Conservation (phyloP, 2,888 invertebrate species). For the Temnothorax rugatulus region DNA sequence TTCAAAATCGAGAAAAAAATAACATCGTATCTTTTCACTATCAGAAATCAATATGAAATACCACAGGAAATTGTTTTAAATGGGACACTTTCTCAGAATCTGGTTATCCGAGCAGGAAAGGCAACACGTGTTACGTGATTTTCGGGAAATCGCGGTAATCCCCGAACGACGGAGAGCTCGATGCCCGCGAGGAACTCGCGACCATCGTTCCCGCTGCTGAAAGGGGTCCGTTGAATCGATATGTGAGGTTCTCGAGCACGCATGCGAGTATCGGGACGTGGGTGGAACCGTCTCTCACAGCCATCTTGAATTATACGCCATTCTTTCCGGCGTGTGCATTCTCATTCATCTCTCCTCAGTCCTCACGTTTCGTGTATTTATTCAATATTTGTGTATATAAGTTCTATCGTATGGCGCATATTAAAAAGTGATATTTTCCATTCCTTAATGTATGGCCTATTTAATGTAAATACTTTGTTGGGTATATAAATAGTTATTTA, state of each 20-base stretch:
- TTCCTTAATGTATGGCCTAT: background rate
- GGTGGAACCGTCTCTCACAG: constrained; percentile 72
- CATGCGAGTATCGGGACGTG: constrained; percentile 75
- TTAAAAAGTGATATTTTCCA: background rate
- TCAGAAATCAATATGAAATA: background rate
- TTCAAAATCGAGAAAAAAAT: background rate
- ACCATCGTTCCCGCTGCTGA: constrained; percentile 27
- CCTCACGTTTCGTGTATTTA: background rate
- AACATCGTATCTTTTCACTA: background rate
- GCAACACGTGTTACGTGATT: constrained; percentile 20
- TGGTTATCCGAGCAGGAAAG: constrained; percentile 19
- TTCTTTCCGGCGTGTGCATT: constrained; percentile 47
- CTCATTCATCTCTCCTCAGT: background rate
- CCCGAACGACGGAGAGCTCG: constrained; percentile 66
- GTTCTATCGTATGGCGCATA: background rate
- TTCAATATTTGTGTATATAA: background rate
- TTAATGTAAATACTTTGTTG: background rate
- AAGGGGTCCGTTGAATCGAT: constrained; percentile 70
- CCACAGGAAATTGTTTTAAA: background rate
- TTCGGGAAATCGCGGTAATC: constrained; percentile 58
- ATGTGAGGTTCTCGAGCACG: constrained; percentile 64
- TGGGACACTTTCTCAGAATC: background rate
- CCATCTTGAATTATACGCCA: constrained; percentile 70
- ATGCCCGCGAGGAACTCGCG: constrained; percentile 65
- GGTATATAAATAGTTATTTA: background rate